These are phyloP conservation scores for Pomatorhinus ruficollis DNA, from an alignment of 2,113 vertebrate species.

Conservation along the genomic window DNA sequence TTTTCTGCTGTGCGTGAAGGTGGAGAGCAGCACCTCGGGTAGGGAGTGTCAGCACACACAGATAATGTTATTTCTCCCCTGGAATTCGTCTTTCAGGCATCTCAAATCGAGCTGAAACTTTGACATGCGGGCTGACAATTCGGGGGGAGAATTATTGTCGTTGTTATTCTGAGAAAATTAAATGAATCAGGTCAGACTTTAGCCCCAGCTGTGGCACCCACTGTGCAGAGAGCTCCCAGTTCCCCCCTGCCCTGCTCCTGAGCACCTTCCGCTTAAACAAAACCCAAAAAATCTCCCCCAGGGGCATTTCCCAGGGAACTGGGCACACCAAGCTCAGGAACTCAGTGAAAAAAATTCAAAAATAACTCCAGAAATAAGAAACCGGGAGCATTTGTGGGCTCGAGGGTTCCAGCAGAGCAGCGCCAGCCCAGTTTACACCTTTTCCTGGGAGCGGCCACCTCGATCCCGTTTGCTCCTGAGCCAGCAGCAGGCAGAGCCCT, in stretches of 20 bases:
- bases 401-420: not conserved
- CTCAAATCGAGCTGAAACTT: slow-evolving; percentile 55
- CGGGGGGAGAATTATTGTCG: slow-evolving; percentile 45
- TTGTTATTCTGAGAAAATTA: slow-evolving; percentile 39
- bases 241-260: not conserved
- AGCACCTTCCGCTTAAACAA: not conserved
- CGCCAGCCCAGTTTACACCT: rapidly evolving
- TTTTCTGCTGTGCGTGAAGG: not conserved
- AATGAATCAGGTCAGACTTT: slow-evolving; percentile 19
- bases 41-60: slow-evolving; percentile 40
- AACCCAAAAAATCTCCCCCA: not conserved
- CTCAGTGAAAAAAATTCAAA: rapidly evolving
- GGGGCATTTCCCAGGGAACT: not conserved
- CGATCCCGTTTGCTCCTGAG: rapidly evolving
- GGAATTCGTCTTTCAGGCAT: slow-evolving; percentile 44
- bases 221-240: rapidly evolving
- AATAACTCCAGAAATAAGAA: not conserved
- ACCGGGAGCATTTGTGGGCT: rapidly evolving
- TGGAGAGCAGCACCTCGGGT: slow-evolving; percentile 8
- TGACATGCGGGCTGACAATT: slow-evolving; percentile 32
- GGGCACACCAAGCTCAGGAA: not conserved
- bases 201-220: not conserved
- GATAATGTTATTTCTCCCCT: slow-evolving; percentile 1
- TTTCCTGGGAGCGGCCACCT: not conserved
- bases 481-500: not conserved